phyloP scores from a whole-genome alignment of 2,888 invertebrate species.

The Hedya salicella region DNA sequence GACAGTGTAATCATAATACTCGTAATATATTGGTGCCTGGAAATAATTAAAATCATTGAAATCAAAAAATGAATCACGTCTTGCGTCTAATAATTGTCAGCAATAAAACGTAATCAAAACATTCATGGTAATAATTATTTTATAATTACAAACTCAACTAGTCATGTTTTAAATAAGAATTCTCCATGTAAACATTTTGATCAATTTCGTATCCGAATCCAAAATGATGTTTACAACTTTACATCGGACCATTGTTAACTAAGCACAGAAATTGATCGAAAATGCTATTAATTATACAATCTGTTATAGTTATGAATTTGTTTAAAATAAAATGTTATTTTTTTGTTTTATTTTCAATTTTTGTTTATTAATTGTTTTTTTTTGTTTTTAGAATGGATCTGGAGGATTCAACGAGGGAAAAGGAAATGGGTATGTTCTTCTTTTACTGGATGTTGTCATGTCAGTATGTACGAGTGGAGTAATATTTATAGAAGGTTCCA shows the following conservation, averaged over 20 bases:
- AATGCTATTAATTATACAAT: conserved; percentile 45
- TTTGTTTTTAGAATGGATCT: conserved; percentile 94
- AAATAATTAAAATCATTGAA: conserved; percentile 2
- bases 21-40: conserved; percentile 9
- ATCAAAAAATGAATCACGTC: not conserved
- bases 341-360: conserved; percentile 60
- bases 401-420: conserved; percentile 92
- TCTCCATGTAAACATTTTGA: conserved; percentile 39
- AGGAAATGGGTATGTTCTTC: conserved; percentile 90
- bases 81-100: not conserved
- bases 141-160: not conserved
- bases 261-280: conserved; percentile 50
- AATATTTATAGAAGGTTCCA: no score
- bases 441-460: not conserved
- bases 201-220: conserved; percentile 28
- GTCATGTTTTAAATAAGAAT: conserved; percentile 26
- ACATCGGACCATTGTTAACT: conserved; percentile 2
- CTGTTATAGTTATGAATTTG: conserved; percentile 51
- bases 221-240: not conserved
- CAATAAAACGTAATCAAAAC: not conserved
- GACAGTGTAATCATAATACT: conserved; percentile 2
- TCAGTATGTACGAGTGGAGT: no score
- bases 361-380: conserved; percentile 79
- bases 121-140: not conserved
- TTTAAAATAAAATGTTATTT: conserved; percentile 66